Evolutionary conservation across 2,888 invertebrate genomes (phyloP).

Genomic region (Leucophenga montana): DNA sequence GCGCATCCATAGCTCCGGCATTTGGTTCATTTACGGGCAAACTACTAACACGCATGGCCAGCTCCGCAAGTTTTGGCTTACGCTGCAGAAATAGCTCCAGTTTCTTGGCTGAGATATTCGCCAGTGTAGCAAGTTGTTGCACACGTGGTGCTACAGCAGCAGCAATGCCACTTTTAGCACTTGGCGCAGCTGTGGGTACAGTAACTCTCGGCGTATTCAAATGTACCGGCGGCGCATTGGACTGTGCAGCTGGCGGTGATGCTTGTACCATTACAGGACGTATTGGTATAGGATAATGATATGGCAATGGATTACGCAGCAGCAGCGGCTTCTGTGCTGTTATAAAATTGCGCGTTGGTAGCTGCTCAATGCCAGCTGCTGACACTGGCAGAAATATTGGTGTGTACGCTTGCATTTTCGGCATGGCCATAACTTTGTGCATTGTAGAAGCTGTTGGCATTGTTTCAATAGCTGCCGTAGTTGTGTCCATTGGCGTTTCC

Average conservation of each 20-base stretch:
- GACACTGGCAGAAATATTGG: conserved; percentile 41
- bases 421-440: neutral
- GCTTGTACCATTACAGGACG: conserved; percentile 40
- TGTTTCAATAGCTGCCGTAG: neutral
- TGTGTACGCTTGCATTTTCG: conserved; percentile 17
- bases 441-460: conserved; percentile 20
- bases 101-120: conserved; percentile 51
- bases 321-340: neutral
- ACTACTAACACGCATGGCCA: conserved; percentile 58
- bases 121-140: conserved; percentile 51
- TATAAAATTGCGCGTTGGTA: neutral
- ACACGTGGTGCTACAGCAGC: conserved; percentile 50
- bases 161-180: neutral
- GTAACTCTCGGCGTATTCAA: conserved; percentile 55
- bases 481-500: conserved; percentile 19
- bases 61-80: conserved; percentile 60
- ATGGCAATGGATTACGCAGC: conserved; percentile 50
- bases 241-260: neutral
- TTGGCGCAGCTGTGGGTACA: neutral
- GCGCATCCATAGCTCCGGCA: conserved; percentile 52
- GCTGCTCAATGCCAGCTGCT: neutral
- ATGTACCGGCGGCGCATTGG: conserved; percentile 43
- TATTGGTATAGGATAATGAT: conserved; percentile 64
- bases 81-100: conserved; percentile 55
- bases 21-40: conserved; percentile 51